Percentiles rank a stretch among this genome's conserved stretches.
These are phyloP conservation scores for Poecilia picta DNA, from an alignment of 2,797 vertebrate species.

Conservation along the genomic window DNA sequence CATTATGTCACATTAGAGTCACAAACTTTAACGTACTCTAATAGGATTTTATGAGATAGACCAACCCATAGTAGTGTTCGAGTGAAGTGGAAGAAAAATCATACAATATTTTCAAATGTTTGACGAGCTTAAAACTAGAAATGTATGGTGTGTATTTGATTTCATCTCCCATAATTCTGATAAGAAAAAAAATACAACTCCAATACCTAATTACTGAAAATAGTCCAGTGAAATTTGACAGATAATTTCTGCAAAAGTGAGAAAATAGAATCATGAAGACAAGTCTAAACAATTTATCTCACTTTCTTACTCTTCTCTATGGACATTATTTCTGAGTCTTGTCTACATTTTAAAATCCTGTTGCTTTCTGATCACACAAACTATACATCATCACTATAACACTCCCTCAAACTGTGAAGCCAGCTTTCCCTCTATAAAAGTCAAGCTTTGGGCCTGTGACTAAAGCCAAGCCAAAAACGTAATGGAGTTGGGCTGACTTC, in stretches of 20 bases:
- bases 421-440: background rate
- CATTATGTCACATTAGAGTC: background rate
- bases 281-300: background rate
- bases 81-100: background rate
- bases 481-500: background rate
- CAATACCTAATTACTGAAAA: background rate
- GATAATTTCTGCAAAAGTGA: background rate
- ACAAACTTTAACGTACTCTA: background rate
- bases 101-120: background rate
- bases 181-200: background rate
- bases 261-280: background rate
- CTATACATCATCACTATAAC: background rate
- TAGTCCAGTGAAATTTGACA: background rate
- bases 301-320: background rate
- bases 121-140: background rate
- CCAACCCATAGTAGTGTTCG: background rate
- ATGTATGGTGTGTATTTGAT: background rate
- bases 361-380: background rate
- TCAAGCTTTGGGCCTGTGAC: background rate
- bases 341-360: background rate
- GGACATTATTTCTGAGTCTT: background rate
- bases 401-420: background rate
- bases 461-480: background rate
- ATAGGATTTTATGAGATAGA: background rate
- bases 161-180: background rate